Conservation (phyloP, 2,797 vertebrate species). For the Etheostoma nigrum region DNA sequence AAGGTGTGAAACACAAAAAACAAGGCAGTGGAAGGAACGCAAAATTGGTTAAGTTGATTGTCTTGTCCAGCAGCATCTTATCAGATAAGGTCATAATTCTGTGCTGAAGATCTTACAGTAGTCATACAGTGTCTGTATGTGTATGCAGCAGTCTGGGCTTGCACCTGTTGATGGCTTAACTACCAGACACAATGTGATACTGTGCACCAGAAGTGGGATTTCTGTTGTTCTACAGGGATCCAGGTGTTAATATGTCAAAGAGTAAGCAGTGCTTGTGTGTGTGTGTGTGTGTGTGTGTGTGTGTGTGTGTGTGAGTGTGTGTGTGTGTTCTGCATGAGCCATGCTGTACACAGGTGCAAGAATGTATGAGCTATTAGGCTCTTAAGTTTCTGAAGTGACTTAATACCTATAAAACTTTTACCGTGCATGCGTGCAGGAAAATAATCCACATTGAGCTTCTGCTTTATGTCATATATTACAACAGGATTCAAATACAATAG, state of each 20-base stretch:
- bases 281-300: background rate
- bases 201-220: conserved; percentile 10
- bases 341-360: conserved; percentile 40
- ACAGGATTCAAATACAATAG: conserved; percentile 28
- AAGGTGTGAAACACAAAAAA: conserved; percentile 32
- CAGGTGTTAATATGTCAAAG: conserved; percentile 32
- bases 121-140: background rate
- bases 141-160: background rate
- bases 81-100: conserved; percentile 33
- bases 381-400: conserved; percentile 37
- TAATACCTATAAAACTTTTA: conserved; percentile 34
- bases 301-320: background rate
- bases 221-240: conserved; percentile 18
- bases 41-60: conserved; percentile 47
- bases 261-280: conserved; percentile 4
- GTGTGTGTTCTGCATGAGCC: background rate
- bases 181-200: conserved; percentile 2
- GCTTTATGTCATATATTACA: conserved; percentile 44
- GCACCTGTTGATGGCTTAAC: conserved; percentile 34
- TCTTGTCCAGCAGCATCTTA: conserved; percentile 25
- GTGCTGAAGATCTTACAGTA: conserved; percentile 3
- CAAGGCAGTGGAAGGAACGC: conserved; percentile 30
- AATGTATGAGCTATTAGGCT: conserved; percentile 55
- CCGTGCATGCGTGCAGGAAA: background rate
- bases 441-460: background rate